A percentile compares a stretch with the other conserved stretches of the same genome.
phyloP scores from a whole-genome alignment of 2,888 invertebrate species.

The Heliconius charithonia region DNA sequence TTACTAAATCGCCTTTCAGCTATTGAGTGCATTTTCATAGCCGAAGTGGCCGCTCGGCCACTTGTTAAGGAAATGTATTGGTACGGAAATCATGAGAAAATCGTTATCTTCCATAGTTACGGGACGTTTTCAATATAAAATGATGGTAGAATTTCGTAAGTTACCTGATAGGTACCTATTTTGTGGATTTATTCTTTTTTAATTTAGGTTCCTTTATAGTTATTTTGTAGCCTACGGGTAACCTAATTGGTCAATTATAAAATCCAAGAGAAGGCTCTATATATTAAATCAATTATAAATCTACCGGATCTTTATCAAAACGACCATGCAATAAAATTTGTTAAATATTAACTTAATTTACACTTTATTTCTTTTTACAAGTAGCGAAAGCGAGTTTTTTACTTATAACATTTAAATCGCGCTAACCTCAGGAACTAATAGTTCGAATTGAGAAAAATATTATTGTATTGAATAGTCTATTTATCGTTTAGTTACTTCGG shows the following conservation, averaged over 20 bases:
- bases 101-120: constrained; percentile 27
- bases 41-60: constrained; percentile 62
- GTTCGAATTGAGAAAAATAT: no score
- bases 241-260: background rate
- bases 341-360: no score
- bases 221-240: background rate
- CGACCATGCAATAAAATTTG: background rate
- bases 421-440: no score
- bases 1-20: constrained; percentile 67
- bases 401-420: no score
- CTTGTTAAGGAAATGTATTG: constrained; percentile 64
- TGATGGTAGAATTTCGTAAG: background rate
- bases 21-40: constrained; percentile 77
- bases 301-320: no score
- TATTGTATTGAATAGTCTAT: no score
- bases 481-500: no score
- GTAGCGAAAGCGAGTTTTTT: no score
- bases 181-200: background rate
- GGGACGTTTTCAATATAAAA: constrained; percentile 14
- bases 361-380: no score
- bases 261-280: no score
- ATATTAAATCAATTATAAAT: no score
- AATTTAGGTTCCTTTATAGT: background rate
- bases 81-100: constrained; percentile 19
- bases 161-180: background rate